Base-by-base conservation (phyloP, 2,888 invertebrate genomes). In the Pristionchus japonicus region DNA sequence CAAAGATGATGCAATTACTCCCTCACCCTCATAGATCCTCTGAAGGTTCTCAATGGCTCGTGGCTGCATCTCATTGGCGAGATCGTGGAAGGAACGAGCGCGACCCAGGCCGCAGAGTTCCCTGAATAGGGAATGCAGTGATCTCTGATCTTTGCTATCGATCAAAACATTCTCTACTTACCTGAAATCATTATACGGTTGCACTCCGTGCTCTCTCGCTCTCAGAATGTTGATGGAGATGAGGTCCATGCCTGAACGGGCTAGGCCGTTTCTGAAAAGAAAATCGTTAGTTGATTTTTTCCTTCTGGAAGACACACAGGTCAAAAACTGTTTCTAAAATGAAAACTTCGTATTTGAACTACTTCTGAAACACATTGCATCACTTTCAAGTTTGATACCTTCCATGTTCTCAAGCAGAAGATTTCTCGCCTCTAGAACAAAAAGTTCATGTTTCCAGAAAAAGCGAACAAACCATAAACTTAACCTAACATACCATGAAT, bases 221-320 rank as follows among this genome's bases (percentile, higher is more conserved):
- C 97, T 95, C 94, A 97, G 97, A n/a, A 98, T 96, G 94, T 98
- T 98, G 31, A 98, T 95, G 0, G 98, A 97, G 37, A 98, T 96
- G 87, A 98, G 95, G 95, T 98, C 98, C 90, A 98, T 95, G 4
- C 98, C 98, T 0, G 97, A 92, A 17, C 90, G 89, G 0, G 91
- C 97, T 90, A 97, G 96, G 90, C 96, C 96, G 17, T 96, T 96
- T 94, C 97, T 97, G 31, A 23, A 90, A 90, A 57, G 90, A 90
- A 67, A 90, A 84, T 15, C 89, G 89, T 86, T 91, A 31, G 27
- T 34, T 34, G 27, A 13, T 13, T 67, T 67, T 31, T 61, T 61
- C n/a, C n/a, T n/a, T n/a, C n/a, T n/a, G n/a, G n/a, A n/a, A n/a
- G n/a, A n/a, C n/a, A n/a, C n/a, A n/a, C n/a, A n/a, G n/a, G n/a